Base-by-base conservation (phyloP, 2,113 vertebrate species). In the Pteronura brasiliensis region DNA sequence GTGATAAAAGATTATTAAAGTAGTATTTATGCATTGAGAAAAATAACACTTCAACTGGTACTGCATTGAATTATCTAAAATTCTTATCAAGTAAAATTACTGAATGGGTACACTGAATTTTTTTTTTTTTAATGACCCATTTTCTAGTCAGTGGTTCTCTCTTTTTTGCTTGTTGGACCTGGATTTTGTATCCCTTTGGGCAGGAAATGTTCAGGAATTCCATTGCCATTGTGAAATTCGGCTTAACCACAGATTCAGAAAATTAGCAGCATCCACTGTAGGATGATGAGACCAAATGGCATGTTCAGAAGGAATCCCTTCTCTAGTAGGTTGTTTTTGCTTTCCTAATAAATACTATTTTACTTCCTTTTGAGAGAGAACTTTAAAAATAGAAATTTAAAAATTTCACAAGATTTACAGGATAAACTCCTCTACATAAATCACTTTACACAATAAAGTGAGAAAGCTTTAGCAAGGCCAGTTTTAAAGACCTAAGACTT, bases 321-420 rank as follows among this genome's bases (percentile, higher is more conserved):
- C 44, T 88, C 76, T 34, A 36, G 25, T 8, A 69, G 63, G 31
- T 18, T 55, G 55, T 39, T 92, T 85, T 82, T 90, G 81, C 12
- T 95, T 94, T 97, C 57, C 77, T 94, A 25, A 85, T 63, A 87
- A 74, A 77, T 49, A 44, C 34, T 17, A 80, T 15, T 90, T 80
- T 8, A 59, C 23, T 93, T 85, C 63, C 81, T 88, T 80, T 94
- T 77, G 49, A 94, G 17, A 47, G 44, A 31, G 86, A n/a, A 91
- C 34, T 88, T 83, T 79, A 80, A 85, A 93, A 93, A 81, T n/a
- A 84, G 63, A 94, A 82, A 95, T 72, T 89, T 47, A 27, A 91
- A 87, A 63, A 93, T 69, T 63, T 94, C 72, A 85, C 20, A 95
- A 81, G 72, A 63, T 49, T 74, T 55, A 47, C 39, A 84, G 57